These are phyloP conservation scores for Sylvia atricapilla DNA, from an alignment of 2,113 vertebrate species.

Conservation along the genomic window DNA sequence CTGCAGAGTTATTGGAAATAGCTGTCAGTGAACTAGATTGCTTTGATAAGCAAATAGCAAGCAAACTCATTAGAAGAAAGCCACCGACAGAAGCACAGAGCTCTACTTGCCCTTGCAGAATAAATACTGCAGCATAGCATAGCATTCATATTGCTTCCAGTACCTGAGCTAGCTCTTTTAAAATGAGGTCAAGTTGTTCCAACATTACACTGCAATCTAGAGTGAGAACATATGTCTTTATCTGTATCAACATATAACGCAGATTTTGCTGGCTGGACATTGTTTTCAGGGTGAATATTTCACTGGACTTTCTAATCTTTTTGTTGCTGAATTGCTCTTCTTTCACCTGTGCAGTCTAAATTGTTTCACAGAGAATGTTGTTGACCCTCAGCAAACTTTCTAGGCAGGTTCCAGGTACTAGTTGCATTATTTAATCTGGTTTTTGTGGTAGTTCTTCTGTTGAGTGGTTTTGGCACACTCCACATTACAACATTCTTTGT, in stretches of 20 bases:
- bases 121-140: neutral
- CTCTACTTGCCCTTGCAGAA: neutral
- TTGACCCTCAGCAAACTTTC: neutral
- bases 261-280: neutral
- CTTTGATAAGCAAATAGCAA: slow-evolving; percentile 1
- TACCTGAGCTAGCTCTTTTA: neutral
- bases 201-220: neutral
- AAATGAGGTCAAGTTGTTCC: neutral
- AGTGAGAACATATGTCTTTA: neutral
- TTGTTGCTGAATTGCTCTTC: neutral
- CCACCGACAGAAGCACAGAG: neutral
- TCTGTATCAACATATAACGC: neutral
- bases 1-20: neutral
- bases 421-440: neutral
- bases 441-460: neutral
- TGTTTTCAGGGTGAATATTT: neutral
- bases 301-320: neutral
- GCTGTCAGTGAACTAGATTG: neutral
- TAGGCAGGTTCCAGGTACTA: neutral
- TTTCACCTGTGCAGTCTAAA: neutral
- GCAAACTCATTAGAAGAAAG: neutral
- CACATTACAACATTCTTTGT: neutral
- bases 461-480: neutral
- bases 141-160: neutral
- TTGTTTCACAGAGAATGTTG: neutral